A percentile compares a stretch with the other conserved stretches of the same genome.
Evolutionary conservation across 2,888 invertebrate species (phyloP).

Genomic region (Liopterus haemorrhoidalis): DNA sequence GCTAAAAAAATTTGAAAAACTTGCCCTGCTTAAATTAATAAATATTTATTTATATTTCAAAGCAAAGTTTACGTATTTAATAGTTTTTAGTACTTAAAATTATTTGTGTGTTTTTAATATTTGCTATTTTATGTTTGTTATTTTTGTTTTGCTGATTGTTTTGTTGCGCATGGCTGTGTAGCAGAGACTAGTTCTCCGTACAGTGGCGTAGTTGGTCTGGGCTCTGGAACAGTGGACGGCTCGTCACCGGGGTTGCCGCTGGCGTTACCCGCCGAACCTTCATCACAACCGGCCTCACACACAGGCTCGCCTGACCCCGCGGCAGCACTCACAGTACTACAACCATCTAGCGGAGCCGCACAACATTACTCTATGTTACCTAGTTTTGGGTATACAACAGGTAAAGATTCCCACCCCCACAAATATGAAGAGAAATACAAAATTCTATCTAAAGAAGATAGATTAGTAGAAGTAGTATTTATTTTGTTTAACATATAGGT

Average conservation of each 20-base stretch:
- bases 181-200: constrained; percentile 47
- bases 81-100: constrained; percentile 17
- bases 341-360: constrained; percentile 53
- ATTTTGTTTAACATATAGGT: too few species aligned
- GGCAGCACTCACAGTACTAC: constrained; percentile 49
- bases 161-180: constrained; percentile 36
- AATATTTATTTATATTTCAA: too few species aligned
- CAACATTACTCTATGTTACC: constrained; percentile 61
- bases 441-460: too few species aligned
- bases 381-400: constrained; percentile 65
- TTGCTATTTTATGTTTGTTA: constrained; percentile 33
- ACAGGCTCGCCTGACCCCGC: constrained; percentile 49
- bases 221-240: constrained; percentile 45
- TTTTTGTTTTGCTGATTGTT: constrained; percentile 37
- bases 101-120: constrained; percentile 24
- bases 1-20: too few species aligned
- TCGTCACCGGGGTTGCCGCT: constrained; percentile 49
- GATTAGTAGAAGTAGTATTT: too few species aligned
- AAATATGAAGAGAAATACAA: too few species aligned
- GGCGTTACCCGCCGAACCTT: constrained; percentile 43
- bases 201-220: constrained; percentile 37
- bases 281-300: constrained; percentile 46
- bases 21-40: too few species aligned
- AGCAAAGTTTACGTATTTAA: constrained; percentile 21
- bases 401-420: constrained; percentile 38